Evolutionary conservation across 1,140 invertebrate genomes (phyloP).

Genomic region (Cydia pomonella): DNA sequence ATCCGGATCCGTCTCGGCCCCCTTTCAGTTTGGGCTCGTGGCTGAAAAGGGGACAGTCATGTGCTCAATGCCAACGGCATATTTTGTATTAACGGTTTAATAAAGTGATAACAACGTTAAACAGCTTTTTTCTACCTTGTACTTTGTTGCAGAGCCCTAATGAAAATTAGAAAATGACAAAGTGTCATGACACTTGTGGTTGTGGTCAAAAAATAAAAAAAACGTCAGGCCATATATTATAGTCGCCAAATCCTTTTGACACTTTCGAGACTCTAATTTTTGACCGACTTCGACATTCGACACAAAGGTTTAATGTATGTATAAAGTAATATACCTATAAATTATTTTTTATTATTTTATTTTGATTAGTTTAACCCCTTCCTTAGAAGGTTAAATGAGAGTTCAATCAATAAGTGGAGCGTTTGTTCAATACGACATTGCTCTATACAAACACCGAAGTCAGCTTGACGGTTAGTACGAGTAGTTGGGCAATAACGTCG

Average conservation of each 20-base stretch:
- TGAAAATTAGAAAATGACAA: too few species aligned
- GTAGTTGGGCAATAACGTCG: conserved; percentile 1
- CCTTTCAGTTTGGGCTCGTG: conserved; percentile 41
- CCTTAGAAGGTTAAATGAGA: neutral
- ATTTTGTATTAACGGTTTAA: conserved; percentile 9
- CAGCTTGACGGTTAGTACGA: conserved; percentile 1
- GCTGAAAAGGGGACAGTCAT: conserved; percentile 27
- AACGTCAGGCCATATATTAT: too few species aligned
- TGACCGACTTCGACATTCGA: too few species aligned
- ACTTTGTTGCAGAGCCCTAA: neutral
- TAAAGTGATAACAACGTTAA: neutral
- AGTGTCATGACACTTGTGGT: too few species aligned
- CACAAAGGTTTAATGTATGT: too few species aligned
- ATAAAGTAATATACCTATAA: too few species aligned
- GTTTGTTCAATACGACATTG: neutral
- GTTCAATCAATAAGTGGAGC: neutral
- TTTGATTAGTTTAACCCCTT: too few species aligned
- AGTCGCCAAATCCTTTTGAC: too few species aligned
- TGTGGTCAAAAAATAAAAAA: too few species aligned
- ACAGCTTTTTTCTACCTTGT: neutral
- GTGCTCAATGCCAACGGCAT: neutral
- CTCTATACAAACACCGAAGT: conserved; percentile 1
- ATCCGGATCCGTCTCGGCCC: conserved; percentile 55
- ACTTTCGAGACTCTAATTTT: too few species aligned
- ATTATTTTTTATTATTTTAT: too few species aligned